Conservation (phyloP, 2,888 invertebrate genomes). For the Caradrina kadenii region DNA sequence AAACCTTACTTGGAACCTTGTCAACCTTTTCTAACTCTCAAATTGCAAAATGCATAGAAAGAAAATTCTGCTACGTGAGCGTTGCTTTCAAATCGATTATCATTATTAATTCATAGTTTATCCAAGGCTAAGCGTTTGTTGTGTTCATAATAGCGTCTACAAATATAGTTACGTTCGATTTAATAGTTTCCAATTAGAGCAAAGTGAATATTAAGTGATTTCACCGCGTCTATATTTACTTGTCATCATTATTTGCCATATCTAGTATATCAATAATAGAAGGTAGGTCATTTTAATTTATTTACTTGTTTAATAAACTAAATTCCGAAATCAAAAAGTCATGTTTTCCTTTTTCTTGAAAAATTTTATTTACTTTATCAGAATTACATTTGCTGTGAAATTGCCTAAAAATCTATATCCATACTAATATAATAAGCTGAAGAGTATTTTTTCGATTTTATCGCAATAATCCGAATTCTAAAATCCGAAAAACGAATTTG, state of each 20-base stretch:
- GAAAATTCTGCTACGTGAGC: not conserved
- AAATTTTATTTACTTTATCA: too few relatives aligned
- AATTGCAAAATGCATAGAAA: not conserved
- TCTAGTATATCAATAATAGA: not conserved
- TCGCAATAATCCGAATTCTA: too few relatives aligned
- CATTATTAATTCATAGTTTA: constrained; percentile 47
- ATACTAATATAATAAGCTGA: too few relatives aligned
- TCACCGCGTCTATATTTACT: not conserved
- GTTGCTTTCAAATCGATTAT: constrained; percentile 30
- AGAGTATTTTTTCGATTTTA: too few relatives aligned
- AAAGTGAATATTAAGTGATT: constrained; percentile 12
- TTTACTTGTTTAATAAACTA: not conserved
- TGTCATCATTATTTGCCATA: not conserved
- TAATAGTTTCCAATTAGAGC: constrained; percentile 6
- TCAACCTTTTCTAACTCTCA: not conserved
- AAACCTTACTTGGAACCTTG: not conserved
- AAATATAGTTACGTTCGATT: constrained; percentile 21
- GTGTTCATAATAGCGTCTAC: constrained; percentile 6
- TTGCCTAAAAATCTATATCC: too few relatives aligned
- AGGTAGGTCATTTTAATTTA: not conserved
- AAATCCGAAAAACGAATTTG: too few relatives aligned
- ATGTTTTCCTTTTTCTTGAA: too few relatives aligned
- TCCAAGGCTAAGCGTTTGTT: constrained; percentile 28
- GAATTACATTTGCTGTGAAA: too few relatives aligned
- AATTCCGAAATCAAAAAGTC: not conserved